Evolutionary conservation across 2,888 invertebrate species (phyloP).

Genomic region (Pimpla rufipes): DNA sequence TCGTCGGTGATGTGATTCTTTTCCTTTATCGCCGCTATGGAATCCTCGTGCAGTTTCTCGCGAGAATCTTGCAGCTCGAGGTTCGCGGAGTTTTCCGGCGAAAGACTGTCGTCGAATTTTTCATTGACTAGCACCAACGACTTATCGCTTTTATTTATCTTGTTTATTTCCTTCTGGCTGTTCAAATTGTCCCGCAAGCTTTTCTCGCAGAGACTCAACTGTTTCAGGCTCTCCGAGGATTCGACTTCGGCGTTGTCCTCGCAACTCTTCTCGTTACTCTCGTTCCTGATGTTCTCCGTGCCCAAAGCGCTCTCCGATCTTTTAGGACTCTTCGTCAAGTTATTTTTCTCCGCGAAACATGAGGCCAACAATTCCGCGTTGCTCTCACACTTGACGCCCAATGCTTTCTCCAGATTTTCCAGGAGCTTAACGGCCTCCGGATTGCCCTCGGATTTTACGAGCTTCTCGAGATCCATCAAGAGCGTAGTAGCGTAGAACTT

Average conservation of each 20-base stretch:
- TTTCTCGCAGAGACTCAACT: slow-evolving; percentile 45
- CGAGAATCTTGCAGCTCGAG: slow-evolving; percentile 22
- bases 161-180: slow-evolving; percentile 67
- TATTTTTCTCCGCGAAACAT: slow-evolving; percentile 62
- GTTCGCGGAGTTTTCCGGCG: slow-evolving; percentile 11
- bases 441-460: slow-evolving; percentile 80
- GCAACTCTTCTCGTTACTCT: slow-evolving; percentile 67
- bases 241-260: slow-evolving; percentile 68
- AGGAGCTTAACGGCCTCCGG: slow-evolving; percentile 78
- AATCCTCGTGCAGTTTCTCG: slow-evolving; percentile 41
- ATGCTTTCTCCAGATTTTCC: slow-evolving; percentile 78
- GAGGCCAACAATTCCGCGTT: slow-evolving; percentile 79
- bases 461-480: slow-evolving; percentile 79
- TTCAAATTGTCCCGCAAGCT: slow-evolving; percentile 66
- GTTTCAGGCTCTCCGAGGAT: slow-evolving; percentile 59
- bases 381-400: slow-evolving; percentile 78
- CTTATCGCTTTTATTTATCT: slow-evolving; percentile 71
- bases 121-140: slow-evolving; percentile 65
- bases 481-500: slow-evolving; percentile 76
- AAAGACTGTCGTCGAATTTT: slow-evolving; percentile 35
- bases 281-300: slow-evolving; percentile 56
- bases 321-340: slow-evolving; percentile 64
- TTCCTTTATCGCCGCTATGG: slow-evolving; percentile 44
- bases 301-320: slow-evolving; percentile 41
- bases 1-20: slow-evolving; percentile 62